phyloP scores from a whole-genome alignment of 2,888 invertebrate species.

The Phalera bucephala region DNA sequence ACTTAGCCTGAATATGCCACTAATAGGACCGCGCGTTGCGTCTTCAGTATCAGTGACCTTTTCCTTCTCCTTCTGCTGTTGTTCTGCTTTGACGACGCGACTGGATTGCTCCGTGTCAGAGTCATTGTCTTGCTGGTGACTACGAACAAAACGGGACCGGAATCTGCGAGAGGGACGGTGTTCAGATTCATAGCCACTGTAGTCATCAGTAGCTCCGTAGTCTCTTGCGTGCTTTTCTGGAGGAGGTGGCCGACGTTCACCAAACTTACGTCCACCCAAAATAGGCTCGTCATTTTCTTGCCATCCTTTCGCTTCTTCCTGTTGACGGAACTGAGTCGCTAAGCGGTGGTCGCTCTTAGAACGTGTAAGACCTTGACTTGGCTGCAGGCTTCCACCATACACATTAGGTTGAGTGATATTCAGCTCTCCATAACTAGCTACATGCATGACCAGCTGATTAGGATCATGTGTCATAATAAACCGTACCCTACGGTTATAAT shows the following conservation, averaged over 20 bases:
- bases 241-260: constrained; percentile 85
- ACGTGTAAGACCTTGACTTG: constrained; percentile 90
- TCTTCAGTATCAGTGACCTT: constrained; percentile 95
- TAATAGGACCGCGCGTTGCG: constrained; percentile 92
- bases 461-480: constrained; percentile 96
- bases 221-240: constrained; percentile 81
- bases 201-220: constrained; percentile 84
- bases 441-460: constrained; percentile 93
- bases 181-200: constrained; percentile 87
- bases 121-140: constrained; percentile 88
- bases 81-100: constrained; percentile 86
- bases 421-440: constrained; percentile 95
- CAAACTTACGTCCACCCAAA: constrained; percentile 90
- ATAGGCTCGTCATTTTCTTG: constrained; percentile 87
- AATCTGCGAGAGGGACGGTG: constrained; percentile 86
- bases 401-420: constrained; percentile 88
- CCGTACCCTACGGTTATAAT: constrained; percentile 92
- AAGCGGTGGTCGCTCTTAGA: constrained; percentile 97
- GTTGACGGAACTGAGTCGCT: constrained; percentile 93
- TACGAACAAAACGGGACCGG: constrained; percentile 87
- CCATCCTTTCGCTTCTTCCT: constrained; percentile 88
- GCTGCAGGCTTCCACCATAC: constrained; percentile 83
- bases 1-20: constrained; percentile 93
- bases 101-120: constrained; percentile 87
- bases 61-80: constrained; percentile 84